Percentiles rank a stretch among this genome's conserved stretches.
Evolutionary conservation across 2,113 vertebrate species (phyloP).

Genomic region (Lates calcarifer): DNA sequence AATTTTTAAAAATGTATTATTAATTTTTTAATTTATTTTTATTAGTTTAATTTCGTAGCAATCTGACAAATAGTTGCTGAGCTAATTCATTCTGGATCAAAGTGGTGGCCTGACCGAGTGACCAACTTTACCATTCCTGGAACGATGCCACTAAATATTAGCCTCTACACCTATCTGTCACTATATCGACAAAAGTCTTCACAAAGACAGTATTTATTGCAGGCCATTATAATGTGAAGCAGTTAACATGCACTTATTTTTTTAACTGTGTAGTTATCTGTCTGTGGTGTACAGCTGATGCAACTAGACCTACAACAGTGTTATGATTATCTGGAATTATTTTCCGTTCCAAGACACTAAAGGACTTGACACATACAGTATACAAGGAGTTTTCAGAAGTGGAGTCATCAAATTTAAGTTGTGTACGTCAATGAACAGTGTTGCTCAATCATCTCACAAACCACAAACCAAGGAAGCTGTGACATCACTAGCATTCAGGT

Average conservation of each 20-base stretch:
- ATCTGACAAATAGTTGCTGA: neutral
- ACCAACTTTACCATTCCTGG: neutral
- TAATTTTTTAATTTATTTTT: too few species aligned
- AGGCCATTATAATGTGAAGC: neutral
- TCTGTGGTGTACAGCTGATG: slow-evolving; percentile 22
- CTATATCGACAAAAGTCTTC: neutral
- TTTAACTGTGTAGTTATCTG: neutral
- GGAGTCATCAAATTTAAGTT: slow-evolving; percentile 72
- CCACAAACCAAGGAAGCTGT: slow-evolving; percentile 74
- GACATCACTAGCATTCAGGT: slow-evolving; percentile 61
- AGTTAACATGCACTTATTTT: neutral
- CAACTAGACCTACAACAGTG: neutral
- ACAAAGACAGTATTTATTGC: neutral
- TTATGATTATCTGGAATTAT: slow-evolving; percentile 17
- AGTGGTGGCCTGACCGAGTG: neutral
- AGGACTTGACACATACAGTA: slow-evolving; percentile 26
- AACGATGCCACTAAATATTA: neutral
- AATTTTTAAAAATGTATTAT: too few species aligned
- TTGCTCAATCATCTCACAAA: slow-evolving; percentile 79
- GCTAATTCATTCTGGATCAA: neutral
- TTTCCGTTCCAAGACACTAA: slow-evolving; percentile 2
- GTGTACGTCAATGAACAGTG: slow-evolving; percentile 76
- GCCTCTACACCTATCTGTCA: neutral
- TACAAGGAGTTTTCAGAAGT: slow-evolving; percentile 63
- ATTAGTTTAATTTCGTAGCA: neutral